Base-by-base conservation (phyloP, 2,888 invertebrate genomes). In the Petrophora chlorosata region DNA sequence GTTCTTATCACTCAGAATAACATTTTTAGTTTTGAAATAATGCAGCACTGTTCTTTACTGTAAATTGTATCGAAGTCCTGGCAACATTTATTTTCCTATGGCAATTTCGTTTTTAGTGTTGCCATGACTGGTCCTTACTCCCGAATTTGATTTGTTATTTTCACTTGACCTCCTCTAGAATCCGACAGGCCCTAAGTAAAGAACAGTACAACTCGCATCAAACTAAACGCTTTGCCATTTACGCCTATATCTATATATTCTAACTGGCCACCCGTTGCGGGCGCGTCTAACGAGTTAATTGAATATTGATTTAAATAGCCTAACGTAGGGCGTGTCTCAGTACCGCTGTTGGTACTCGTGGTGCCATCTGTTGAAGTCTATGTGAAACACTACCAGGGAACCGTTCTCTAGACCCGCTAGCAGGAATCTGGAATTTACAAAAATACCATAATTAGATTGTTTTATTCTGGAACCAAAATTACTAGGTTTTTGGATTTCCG, bases 311-410 rank as follows among this genome's bases (percentile, higher is more conserved):
- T 58, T 51, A 53, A 57, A 49, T 61, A 61, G 46, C 49, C 56
- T 57, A 59, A 29, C 35, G 60, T 56, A 62, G 22, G 49, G 38
- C 52, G 55, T 45, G 61, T 61, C 70, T 92, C 92, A 97, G 92
- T 97, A 97, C 70, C 97, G 94, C 85, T 97, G 97, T 79, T 98
- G 97, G 86, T 97, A 98, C 87, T 98, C 97, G 82, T 98, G 97
- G 86, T 98, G 98, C 98, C 98, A 98, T 77, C 97, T 93, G 90
- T 99, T 99, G 92, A 99, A 99, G 90, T 99, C 99, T 83, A 99
- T 98, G 92, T 99, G 99, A 92, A 99, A 99, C 70, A 99, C 98
- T 54, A 99, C 97, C 65, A 99, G 95, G 41, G 99, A 98, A 41
- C 99, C 99, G 65, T 99, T 97, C 47, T 98, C 97, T 47, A 99